phyloP scores from a whole-genome alignment of 1,140 invertebrate genomes.

The Lucilia cuprina region DNA sequence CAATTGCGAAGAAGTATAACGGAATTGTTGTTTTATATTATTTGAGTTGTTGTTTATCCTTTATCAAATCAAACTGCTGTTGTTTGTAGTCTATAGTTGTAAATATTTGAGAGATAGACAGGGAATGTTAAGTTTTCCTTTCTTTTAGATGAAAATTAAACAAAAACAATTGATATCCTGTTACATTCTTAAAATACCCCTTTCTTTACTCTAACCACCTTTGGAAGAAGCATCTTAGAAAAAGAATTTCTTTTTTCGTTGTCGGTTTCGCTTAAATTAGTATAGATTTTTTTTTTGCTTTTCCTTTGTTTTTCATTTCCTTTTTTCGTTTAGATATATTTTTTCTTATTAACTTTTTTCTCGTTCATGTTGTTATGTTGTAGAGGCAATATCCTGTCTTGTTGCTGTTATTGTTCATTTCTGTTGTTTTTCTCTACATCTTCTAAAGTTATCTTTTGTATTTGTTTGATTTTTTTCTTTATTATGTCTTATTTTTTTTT shows the following conservation, averaged over 20 bases:
- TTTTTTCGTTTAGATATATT: neutral
- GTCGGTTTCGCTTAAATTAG: slow-evolving; percentile 10
- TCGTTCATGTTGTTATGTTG: neutral
- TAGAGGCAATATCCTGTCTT: slow-evolving; percentile 9
- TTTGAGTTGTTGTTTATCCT: too few species aligned
- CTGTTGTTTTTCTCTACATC: too few species aligned
- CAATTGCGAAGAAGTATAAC: neutral
- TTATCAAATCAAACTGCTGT: too few species aligned
- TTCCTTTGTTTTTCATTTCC: slow-evolving; percentile 16
- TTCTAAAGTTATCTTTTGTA: neutral
- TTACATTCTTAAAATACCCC: neutral
- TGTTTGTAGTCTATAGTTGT: too few species aligned
- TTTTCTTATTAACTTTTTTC: neutral
- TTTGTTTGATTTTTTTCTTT: neutral
- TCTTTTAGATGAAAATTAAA: neutral
- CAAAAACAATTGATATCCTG: neutral
- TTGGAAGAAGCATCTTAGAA: neutral
- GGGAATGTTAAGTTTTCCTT: too few species aligned
- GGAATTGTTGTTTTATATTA: neutral
- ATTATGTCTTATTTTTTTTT: neutral
- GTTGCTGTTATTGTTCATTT: neutral
- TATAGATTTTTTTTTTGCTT: neutral
- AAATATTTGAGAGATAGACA: too few species aligned
- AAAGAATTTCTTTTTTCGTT: neutral
- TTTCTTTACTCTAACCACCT: neutral